Evolutionary conservation across 2,113 vertebrate genomes (phyloP), one percentile per base, ranked within the genome.

Genomic region (Sylvia atricapilla): DNA sequence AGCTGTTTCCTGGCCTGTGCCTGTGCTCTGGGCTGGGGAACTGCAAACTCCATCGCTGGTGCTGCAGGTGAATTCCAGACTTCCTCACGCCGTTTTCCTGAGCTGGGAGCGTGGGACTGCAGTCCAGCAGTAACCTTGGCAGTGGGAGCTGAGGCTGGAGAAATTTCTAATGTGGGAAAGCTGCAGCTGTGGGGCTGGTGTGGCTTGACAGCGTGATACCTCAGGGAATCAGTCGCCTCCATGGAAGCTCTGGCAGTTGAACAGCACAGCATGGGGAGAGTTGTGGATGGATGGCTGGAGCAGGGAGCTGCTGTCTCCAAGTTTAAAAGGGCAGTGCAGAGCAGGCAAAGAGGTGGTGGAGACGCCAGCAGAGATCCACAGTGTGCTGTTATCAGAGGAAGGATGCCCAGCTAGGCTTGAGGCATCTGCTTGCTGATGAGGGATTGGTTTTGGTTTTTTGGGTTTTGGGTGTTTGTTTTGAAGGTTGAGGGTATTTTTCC

Each of bases 41-140:
- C 17, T 20, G 8, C 24, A 7, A 79, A 60, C 39, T 41, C 30
- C 10, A 1, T 18, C 1, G 0, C 13, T 0, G 2, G 22, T 46
- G 60, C 47, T 4, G 19, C 31, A 19, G 84, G 59, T 76, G 67
- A 46, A 14, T 49, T 63, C 52, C 3, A 28, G 3, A 69, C 55
- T 80, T 53, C 86, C 53, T 66, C 21, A 0, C 0, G 0, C 46
- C 0, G 0, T 49, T 56, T 55, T 47, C 77, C 78, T 16, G 47
- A 35, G 56, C 67, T 47, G 2, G 3, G 41, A 53, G 72, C 0
- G 0, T 72, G 79, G 84, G 27, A 43, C 31, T 4, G 7, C 39
- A 30, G 46, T 25, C 2, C 10, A 44, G 84, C 18, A 1, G 41
- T 56, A 55, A 64, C 72, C 33, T 82, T 44, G 70, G 58, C 60